Evolutionary conservation across 2,797 vertebrate genomes (phyloP), one percentile per base, ranked within the genome.

Genomic region (Falco biarmicus): DNA sequence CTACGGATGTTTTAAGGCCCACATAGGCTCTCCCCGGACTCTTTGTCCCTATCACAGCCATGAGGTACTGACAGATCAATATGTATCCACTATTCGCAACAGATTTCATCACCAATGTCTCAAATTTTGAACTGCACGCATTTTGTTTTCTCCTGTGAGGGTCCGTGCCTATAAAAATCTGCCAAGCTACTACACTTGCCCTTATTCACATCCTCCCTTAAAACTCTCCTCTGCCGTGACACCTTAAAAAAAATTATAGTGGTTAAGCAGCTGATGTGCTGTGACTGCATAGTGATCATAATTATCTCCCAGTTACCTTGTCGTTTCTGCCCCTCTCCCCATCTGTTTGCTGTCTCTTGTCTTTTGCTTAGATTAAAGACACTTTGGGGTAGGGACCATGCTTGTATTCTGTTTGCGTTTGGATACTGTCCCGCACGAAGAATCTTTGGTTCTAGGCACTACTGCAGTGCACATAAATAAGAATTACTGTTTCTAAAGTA

Each of bases 271-370:
- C 92, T 96, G 95, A 95, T 95, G 90, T 97, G 90, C 93, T 93
- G 93, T 93, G 93, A 94, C 95, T 96, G 93, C 90, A 86, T 45
- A 93, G 92, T 88, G 95, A 97, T 96, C 92, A 89, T 92, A 89
- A 97, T 97, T 96, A 94, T 89, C 78, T 96, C 87, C 82, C 78
- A 85, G 94, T 94, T 97, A 96, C 94, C 96, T 96, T 93, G 95
- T 95, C 88, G 89, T 90, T 97, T 80, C 86, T 95, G 86, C 92
- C 96, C 95, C 94, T 93, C 90, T 96, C 71, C 84, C 92, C 95
- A 96, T 96, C 90, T 96, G 95, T 94, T 96, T 96, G 89, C 95
- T 96, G 93, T 95, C 92, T 4, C 88, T 93, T 89, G 60, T 75
- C 92, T 93, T 89, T 89, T 85, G 45, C 75, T 87, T 61, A 41